Evolutionary conservation across 2,113 vertebrate species (phyloP).

Genomic region (Notechis scutatus): DNA sequence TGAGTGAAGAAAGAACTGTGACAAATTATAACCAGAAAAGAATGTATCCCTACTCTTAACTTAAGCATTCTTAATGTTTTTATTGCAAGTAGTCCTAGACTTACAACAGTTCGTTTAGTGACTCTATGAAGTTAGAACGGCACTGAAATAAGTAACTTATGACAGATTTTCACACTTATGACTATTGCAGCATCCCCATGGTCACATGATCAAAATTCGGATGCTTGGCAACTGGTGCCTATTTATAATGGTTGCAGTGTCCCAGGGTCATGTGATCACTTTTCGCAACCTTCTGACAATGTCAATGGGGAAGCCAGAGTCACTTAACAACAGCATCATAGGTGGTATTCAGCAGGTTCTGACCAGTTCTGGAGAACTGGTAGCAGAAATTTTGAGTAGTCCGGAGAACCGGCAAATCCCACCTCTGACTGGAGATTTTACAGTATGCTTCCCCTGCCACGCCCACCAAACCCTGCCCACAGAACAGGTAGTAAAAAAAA

Average conservation of each 20-base stretch:
- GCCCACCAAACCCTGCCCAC: too few species aligned
- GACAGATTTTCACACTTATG: neutral
- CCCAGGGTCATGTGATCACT: neutral
- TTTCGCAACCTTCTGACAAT: neutral
- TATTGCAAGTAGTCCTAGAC: neutral
- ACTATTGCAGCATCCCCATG: neutral
- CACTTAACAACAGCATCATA: neutral
- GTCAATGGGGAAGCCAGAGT: neutral
- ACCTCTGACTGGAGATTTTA: too few species aligned
- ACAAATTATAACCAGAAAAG: neutral
- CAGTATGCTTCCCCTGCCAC: too few species aligned
- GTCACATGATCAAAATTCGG: neutral
- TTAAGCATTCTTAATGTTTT: neutral
- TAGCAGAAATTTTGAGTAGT: too few species aligned
- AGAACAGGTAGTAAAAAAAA: too few species aligned
- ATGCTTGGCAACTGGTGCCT: neutral
- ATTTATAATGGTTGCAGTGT: neutral
- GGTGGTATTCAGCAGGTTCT: too few species aligned
- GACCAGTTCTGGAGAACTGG: too few species aligned
- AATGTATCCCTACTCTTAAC: neutral
- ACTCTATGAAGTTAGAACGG: neutral
- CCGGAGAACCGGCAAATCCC: too few species aligned
- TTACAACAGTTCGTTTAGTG: neutral
- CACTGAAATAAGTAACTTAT: neutral
- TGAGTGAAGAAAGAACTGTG: constrained; percentile 69